Conservation (phyloP, 2,797 vertebrate genomes). For the Esox masquinongy region DNA sequence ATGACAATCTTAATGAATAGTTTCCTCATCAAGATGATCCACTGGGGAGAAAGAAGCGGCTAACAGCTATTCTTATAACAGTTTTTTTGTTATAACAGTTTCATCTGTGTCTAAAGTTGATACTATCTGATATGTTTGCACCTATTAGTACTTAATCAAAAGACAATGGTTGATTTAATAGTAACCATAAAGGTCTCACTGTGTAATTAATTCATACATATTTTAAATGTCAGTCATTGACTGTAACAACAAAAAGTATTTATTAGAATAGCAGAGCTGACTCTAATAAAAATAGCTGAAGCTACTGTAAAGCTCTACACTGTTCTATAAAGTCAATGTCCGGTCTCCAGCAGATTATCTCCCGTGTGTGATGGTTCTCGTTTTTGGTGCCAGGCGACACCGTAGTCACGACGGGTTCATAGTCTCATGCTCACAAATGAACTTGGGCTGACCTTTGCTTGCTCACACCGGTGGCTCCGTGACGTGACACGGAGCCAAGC, state of each 20-base stretch:
- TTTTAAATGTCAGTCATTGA: not conserved
- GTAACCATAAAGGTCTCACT: not conserved
- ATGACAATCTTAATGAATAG: conserved; percentile 53
- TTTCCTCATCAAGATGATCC: conserved; percentile 35
- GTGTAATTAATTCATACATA: not conserved
- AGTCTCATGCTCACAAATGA: not conserved
- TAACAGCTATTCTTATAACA: conserved; percentile 26
- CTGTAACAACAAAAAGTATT: not conserved
- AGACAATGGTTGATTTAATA: not conserved
- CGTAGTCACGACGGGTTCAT: not conserved
- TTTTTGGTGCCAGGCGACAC: not conserved
- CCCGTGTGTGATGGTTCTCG: not conserved
- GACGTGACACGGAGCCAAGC: not conserved
- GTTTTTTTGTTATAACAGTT: conserved; percentile 12
- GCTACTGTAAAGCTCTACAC: not conserved
- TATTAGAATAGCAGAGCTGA: not conserved
- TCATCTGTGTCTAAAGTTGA: not conserved
- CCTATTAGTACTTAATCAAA: not conserved
- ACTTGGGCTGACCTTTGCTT: not conserved
- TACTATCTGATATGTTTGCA: not conserved
- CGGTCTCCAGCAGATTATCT: not conserved
- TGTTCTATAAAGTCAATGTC: not conserved
- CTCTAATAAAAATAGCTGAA: not conserved
- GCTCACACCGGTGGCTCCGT: not conserved
- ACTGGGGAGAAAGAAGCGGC: conserved; percentile 8